phyloP scores from a whole-genome alignment of 2,888 invertebrate genomes.

The Antheraea assamensis region DNA sequence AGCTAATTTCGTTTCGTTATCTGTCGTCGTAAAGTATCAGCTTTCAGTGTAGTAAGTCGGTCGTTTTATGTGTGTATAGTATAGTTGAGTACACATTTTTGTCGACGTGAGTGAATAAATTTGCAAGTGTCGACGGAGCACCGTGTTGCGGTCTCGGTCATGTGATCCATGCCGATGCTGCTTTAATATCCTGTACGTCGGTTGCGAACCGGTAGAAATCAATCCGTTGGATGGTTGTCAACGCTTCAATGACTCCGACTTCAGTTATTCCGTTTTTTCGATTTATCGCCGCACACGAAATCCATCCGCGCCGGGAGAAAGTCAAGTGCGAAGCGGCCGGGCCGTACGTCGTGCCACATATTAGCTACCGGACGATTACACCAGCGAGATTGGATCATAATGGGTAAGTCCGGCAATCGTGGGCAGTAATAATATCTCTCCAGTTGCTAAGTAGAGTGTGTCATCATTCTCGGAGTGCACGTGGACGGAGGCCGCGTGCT shows the following conservation, averaged over 20 bases:
- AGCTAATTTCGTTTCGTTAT: constrained; percentile 53
- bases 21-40: constrained; percentile 46
- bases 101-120: constrained; percentile 36
- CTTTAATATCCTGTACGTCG: constrained; percentile 54
- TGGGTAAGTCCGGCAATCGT: constrained; percentile 63
- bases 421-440: constrained; percentile 38
- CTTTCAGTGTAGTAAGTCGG: constrained; percentile 45
- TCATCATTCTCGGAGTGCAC: constrained; percentile 52
- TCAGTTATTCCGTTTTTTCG: constrained; percentile 70
- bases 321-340: constrained; percentile 75
- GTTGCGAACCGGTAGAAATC: constrained; percentile 67
- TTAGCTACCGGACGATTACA: constrained; percentile 58
- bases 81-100: constrained; percentile 39
- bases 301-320: constrained; percentile 68
- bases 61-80: constrained; percentile 32
- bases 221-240: constrained; percentile 63
- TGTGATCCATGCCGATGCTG: constrained; percentile 54
- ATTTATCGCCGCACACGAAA: constrained; percentile 75
- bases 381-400: constrained; percentile 70
- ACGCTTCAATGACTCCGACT: constrained; percentile 71
- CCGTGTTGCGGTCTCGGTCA: constrained; percentile 30
- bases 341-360: constrained; percentile 66
- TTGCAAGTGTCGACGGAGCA: constrained; percentile 27
- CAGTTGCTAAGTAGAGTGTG: constrained; percentile 60
- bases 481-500: constrained; percentile 45